Percentiles rank a stretch among this genome's conserved stretches.
These are phyloP conservation scores for Junco hyemalis DNA, from an alignment of 2,113 vertebrate genomes.

Conservation along the genomic window DNA sequence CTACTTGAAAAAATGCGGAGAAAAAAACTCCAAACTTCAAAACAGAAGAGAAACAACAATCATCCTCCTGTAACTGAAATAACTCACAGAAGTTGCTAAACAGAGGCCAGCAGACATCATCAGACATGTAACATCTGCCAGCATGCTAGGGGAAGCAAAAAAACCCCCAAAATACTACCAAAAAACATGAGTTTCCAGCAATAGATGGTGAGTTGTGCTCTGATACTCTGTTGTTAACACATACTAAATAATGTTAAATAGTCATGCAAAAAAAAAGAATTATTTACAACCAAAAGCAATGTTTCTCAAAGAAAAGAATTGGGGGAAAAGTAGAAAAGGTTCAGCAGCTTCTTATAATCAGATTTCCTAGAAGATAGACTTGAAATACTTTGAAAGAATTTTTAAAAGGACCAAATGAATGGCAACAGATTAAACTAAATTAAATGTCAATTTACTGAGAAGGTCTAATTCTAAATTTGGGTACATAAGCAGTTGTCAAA, in stretches of 20 bases:
- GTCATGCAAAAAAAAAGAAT: background rate
- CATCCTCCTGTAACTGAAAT: background rate
- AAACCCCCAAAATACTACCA: background rate
- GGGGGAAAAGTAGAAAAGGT: background rate
- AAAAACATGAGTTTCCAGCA: background rate
- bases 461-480: background rate
- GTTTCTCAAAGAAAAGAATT: background rate
- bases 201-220: background rate
- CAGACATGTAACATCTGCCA: background rate
- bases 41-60: background rate
- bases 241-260: background rate
- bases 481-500: background rate
- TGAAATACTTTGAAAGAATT: background rate
- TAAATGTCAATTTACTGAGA: background rate
- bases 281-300: background rate
- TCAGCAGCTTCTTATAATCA: background rate
- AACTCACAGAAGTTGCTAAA: background rate
- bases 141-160: background rate
- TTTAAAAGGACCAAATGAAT: background rate
- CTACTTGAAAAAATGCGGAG: background rate
- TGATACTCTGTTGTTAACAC: background rate
- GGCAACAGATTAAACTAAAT: background rate
- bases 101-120: background rate
- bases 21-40: rapidly evolving
- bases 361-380: background rate